These are phyloP conservation scores for Conus canariensis DNA, from an alignment of 2,888 invertebrate genomes.

Conservation along the genomic window DNA sequence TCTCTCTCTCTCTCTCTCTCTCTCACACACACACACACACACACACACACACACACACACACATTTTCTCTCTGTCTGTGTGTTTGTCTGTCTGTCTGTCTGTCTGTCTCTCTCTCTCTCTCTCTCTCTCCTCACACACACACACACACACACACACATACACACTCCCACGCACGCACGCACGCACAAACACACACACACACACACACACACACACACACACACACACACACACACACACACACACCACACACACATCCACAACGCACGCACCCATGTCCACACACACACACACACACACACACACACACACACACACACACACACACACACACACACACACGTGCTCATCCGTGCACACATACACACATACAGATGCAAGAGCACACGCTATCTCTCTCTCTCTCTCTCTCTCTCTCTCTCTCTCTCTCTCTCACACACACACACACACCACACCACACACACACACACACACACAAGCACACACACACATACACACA, in stretches of 20 bases:
- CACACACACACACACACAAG: conserved; percentile 22
- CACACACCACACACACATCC: not conserved
- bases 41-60: too few species aligned
- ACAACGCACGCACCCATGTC: not conserved
- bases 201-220: not conserved
- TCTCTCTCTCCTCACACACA: too few species aligned
- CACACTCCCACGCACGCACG: not conserved
- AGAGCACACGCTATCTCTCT: not conserved
- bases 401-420: conserved; percentile 7
- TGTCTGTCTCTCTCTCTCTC: too few species aligned
- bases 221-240: too few species aligned
- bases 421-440: conserved; percentile 2
- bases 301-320: not conserved
- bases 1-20: too few species aligned
- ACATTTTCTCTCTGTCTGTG: too few species aligned
- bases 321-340: not conserved
- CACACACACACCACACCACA: conserved; percentile 19
- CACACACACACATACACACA: conserved; percentile 9
- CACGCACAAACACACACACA: not conserved
- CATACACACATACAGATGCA: not conserved
- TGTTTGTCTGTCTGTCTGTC: too few species aligned
- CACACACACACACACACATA: too few species aligned
- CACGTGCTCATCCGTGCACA: not conserved
- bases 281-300: too few species aligned
- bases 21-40: too few species aligned